Base-by-base conservation (phyloP, 2,797 vertebrate genomes). In the Brotula barbata region DNA sequence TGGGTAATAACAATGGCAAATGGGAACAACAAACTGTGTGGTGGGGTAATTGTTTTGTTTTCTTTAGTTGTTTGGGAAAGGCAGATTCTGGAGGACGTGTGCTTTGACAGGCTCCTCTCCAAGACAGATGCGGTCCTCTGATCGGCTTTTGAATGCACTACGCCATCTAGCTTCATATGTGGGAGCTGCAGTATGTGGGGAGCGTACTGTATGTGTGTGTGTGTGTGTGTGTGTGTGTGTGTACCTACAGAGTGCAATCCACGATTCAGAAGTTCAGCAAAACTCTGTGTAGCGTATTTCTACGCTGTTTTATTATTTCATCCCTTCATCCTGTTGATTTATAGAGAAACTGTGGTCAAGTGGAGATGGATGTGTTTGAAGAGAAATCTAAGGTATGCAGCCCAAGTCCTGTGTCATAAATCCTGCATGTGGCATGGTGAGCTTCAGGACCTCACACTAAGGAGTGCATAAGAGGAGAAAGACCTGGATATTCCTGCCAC, bases 311-410 rank as follows among this genome's bases (percentile, higher is more conserved):
- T 62, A 44, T 70, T 54, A 69, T 75, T 82, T 71, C 51, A 49
- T 58, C 46, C 64, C 58, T 63, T 86, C 68, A 73, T 75, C 69
- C 52, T 36, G 23, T 53, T 81, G 81, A 87, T 87, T 86, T 80
- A 85, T 73, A 31, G 53, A 47, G 58, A 15, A 65, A 40, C 64
- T 64, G 60, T 64, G 20, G 75, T 70, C 64, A 65, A 20, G 56
- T 64, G 67, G 56, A 79, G 83, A 77, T 80, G 75, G 77, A 83
- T 80, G 72, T 74, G 74, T 85, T 87, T 86, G 68, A 86, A 81
- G 82, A 85, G 80, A 82, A 83, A 86, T 87, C 78, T 84, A 64
- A 84, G 73, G 83, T 85, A 87, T 85, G 86, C 71, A 34, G 79
- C 75, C 76, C 54, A 57, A 77, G 75, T 75, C 77, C 71, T 61